A percentile compares a stretch with the other conserved stretches of the same genome.
These are phyloP conservation scores for Philaethria dido DNA, from an alignment of 2,888 invertebrate species.

Conservation along the genomic window DNA sequence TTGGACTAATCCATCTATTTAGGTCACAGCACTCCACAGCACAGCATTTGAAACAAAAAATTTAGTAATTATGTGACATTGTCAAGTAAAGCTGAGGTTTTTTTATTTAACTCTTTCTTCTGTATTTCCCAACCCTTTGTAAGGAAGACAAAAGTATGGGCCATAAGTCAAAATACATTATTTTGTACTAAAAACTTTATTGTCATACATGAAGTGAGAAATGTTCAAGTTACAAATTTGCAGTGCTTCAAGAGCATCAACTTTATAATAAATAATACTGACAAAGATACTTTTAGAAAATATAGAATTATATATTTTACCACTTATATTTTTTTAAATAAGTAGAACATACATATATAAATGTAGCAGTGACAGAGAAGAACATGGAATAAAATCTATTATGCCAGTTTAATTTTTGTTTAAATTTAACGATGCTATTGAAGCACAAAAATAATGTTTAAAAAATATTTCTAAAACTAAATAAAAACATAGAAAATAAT, in stretches of 20 bases:
- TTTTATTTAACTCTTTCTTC: not conserved
- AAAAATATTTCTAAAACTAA: constrained; percentile 73
- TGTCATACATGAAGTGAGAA: constrained; percentile 69
- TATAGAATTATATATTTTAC: constrained; percentile 9
- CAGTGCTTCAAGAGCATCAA: constrained; percentile 69
- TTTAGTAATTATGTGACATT: constrained; percentile 3
- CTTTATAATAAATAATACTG: constrained; percentile 70
- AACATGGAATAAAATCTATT: constrained; percentile 24
- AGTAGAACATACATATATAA: constrained; percentile 18
- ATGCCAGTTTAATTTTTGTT: constrained; percentile 12
- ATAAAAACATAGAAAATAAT: constrained; percentile 68
- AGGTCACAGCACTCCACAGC: not conserved
- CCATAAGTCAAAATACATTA: constrained; percentile 39
- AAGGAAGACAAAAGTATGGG: not conserved
- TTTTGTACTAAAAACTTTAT: constrained; percentile 68
- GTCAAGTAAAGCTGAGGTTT: not conserved
- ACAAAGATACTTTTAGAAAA: constrained; percentile 31
- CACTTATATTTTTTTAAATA: constrained; percentile 15
- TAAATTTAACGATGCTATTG: constrained; percentile 55
- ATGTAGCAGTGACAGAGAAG: not conserved
- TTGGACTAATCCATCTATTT: not conserved
- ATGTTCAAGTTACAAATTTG: constrained; percentile 59
- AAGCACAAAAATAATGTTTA: constrained; percentile 65
- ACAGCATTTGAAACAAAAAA: constrained; percentile 3
- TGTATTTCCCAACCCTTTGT: not conserved